Evolutionary conservation across 2,888 invertebrate genomes (phyloP), one percentile per base, ranked within the genome.

Genomic region (Sclerodermus sp.): DNA sequence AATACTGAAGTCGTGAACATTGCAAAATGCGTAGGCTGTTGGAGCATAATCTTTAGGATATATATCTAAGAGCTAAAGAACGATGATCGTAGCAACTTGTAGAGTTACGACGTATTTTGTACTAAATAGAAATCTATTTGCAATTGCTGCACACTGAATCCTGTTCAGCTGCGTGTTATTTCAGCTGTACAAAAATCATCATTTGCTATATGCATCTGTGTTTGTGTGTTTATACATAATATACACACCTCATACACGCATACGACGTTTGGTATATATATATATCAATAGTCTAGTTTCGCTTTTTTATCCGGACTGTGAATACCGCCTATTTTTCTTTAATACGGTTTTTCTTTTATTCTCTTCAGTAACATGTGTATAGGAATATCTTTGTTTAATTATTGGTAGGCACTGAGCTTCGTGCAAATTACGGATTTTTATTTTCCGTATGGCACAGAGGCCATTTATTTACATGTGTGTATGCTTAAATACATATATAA

Each of bases 161-260:
- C 53, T 64, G 58, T 49, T 60, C 57, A 42, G 49, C 51, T 60
- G 53, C 45, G 46, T 50, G 18, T 6, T 47, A 38, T 55, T 30
- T 52, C 57, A 50, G 51, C 60, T 64, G 65, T 66, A 66, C 58
- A 64, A 65, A 66, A 62, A 51, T 62, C 54, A 51, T 58, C 48
- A 50, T 52, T 52, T 47, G 51, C 23, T 17, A 50, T 61, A 52
- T 46, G 52, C 43, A 38, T 53, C 50, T 49, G n/a, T 39, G 49
- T 55, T 45, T 40, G 30, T 29, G 10, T 15, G 55, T 51, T 56
- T 55, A 58, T 60, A 62, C n/a, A n/a, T n/a, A n/a, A n/a, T n/a
- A n/a, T n/a, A n/a, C n/a, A n/a, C n/a, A n/a, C n/a, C n/a, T n/a
- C n/a, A n/a, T n/a, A n/a, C n/a, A n/a, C n/a, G n/a, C n/a, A n/a